Percentiles rank a stretch among this genome's conserved stretches.
Evolutionary conservation across 2,113 vertebrate species (phyloP).

Genomic region (Tamias sibiricus): DNA sequence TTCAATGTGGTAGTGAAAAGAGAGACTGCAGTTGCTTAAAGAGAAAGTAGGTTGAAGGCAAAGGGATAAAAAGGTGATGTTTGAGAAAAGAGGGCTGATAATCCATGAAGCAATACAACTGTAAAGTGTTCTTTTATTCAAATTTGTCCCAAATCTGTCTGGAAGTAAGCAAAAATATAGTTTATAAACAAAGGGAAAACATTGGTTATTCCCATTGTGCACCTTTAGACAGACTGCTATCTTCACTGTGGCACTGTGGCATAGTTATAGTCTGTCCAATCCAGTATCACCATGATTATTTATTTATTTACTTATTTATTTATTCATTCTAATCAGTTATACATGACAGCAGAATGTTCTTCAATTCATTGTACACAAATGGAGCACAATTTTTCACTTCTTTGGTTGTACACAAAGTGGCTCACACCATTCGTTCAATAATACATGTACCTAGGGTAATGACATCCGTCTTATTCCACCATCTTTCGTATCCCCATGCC

Average conservation of each 20-base stretch:
- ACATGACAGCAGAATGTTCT: too few relatives aligned
- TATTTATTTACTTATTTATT: too few relatives aligned
- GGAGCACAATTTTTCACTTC: too few relatives aligned
- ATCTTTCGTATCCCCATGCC: too few relatives aligned
- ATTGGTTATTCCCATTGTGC: background rate
- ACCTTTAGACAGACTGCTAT: background rate
- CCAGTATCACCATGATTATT: background rate
- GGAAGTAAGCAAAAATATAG: background rate
- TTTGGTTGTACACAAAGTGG: too few relatives aligned
- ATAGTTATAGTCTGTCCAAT: background rate
- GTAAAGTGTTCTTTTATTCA: background rate
- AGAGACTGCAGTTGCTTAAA: background rate
- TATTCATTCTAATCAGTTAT: too few relatives aligned
- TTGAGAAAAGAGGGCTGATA: background rate
- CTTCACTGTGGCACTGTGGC: background rate
- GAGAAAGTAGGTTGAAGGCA: background rate
- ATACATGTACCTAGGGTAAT: too few relatives aligned
- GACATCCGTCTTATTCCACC: too few relatives aligned
- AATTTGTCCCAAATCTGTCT: background rate
- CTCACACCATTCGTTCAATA: too few relatives aligned
- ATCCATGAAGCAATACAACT: background rate
- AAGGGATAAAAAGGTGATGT: background rate
- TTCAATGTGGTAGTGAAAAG: background rate
- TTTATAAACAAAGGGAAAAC: background rate
- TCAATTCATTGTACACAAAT: too few relatives aligned